These are phyloP conservation scores for Caenorhabditis sinica DNA, from an alignment of 2,888 invertebrate genomes.

Conservation along the genomic window DNA sequence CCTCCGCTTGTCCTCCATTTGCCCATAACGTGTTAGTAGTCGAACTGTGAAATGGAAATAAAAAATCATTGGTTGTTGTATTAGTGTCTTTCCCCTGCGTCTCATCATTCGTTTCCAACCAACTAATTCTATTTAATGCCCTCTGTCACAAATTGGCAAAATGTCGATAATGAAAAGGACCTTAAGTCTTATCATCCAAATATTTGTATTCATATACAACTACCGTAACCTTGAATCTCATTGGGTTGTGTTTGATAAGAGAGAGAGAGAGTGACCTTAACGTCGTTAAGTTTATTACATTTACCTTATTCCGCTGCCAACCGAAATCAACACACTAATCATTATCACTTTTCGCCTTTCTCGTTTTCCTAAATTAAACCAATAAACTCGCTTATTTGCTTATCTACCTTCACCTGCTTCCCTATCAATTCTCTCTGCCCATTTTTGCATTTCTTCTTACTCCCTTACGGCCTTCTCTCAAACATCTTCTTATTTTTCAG, in stretches of 20 bases:
- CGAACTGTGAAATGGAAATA: constrained; percentile 44
- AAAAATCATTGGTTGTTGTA: constrained; percentile 25
- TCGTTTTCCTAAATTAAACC: constrained; percentile 56
- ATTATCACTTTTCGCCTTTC: constrained; percentile 42
- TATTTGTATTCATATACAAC: not conserved
- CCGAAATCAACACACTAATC: constrained; percentile 51
- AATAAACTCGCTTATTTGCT: constrained; percentile 65
- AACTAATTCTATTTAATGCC: constrained; percentile 50
- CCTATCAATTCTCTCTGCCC: constrained; percentile 44
- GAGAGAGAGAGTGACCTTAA: not conserved
- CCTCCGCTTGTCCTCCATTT: not conserved
- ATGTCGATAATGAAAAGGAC: constrained; percentile 54
- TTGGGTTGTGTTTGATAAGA: not conserved
- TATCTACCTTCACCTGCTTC: constrained; percentile 58
- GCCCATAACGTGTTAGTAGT: constrained; percentile 9
- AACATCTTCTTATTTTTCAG: constrained; percentile 45
- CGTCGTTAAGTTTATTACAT: not conserved
- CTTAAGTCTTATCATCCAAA: constrained; percentile 47
- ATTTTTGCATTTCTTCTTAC: constrained; percentile 50
- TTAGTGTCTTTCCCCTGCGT: constrained; percentile 31
- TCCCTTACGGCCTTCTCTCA: not conserved
- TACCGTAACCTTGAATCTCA: constrained; percentile 13
- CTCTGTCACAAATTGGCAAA: constrained; percentile 49
- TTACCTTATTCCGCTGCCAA: constrained; percentile 26
- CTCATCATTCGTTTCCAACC: constrained; percentile 17